These are phyloP conservation scores for Tolmerus cingulatus DNA, from an alignment of 2,888 invertebrate genomes.

Conservation along the genomic window DNA sequence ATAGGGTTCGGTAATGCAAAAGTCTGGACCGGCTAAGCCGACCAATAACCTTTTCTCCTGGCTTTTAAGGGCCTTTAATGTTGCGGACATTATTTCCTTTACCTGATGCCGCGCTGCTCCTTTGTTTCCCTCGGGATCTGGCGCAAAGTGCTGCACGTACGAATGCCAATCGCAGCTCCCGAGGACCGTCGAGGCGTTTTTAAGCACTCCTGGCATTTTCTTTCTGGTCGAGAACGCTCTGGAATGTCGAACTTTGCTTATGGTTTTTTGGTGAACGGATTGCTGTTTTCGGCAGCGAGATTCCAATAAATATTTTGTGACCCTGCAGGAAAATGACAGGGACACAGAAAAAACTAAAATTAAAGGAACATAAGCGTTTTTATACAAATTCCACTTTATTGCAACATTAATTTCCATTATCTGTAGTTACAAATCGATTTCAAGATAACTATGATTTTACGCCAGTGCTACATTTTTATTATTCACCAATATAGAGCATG, in stretches of 20 bases:
- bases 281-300: not conserved
- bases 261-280: conserved; percentile 39
- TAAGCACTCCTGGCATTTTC: conserved; percentile 28
- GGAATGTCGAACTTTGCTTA: conserved; percentile 43
- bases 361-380: not conserved
- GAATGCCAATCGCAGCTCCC: conserved; percentile 20
- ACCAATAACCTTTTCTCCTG: conserved; percentile 38
- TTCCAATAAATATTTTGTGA: conserved; percentile 25
- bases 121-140: not conserved
- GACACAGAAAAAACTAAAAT: not conserved
- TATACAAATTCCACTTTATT: not conserved
- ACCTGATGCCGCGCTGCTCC: conserved; percentile 21
- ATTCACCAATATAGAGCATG: too few species aligned
- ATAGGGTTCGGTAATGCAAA: conserved; percentile 40
- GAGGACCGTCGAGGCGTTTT: not conserved
- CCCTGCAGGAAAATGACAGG: not conserved
- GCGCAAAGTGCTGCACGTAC: conserved; percentile 7
- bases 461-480: too few species aligned
- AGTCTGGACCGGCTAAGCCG: conserved; percentile 36
- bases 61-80: conserved; percentile 45
- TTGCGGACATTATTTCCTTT: conserved; percentile 46
- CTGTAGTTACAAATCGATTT: not conserved
- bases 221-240: conserved; percentile 33
- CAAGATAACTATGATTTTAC: not conserved
- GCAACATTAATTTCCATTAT: not conserved